Percentiles rank a stretch among this genome's conserved stretches.
Evolutionary conservation across 2,113 vertebrate species (phyloP).

Genomic region (Sciurus niger): DNA sequence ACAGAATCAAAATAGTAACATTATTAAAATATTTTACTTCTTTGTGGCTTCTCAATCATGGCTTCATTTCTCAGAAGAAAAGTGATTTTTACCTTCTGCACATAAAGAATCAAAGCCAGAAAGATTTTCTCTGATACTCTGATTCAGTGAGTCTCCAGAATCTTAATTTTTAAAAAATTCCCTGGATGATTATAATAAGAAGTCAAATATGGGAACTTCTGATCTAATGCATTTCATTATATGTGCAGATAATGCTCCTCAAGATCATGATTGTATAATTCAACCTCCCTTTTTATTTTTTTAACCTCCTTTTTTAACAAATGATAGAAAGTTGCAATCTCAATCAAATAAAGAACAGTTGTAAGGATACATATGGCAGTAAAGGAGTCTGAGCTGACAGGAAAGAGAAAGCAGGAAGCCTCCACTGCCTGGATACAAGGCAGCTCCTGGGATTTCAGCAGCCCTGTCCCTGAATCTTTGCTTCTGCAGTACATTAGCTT

Average conservation of each 20-base stretch:
- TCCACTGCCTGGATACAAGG: not conserved
- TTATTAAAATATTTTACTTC: slow-evolving; percentile 38
- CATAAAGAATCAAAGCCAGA: slow-evolving; percentile 30
- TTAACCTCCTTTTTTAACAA: not conserved
- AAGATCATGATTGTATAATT: slow-evolving; percentile 41
- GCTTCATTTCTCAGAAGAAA: slow-evolving; percentile 60
- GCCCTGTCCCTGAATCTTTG: not conserved
- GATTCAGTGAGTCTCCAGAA: slow-evolving; percentile 54
- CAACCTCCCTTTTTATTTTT: not conserved
- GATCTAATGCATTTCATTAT: slow-evolving; percentile 29
- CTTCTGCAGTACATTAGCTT: not conserved
- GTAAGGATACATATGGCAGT: not conserved
- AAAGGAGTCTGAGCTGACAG: not conserved
- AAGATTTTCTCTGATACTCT: slow-evolving; percentile 53
- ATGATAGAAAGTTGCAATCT: not conserved
- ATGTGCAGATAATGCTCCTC: not conserved
- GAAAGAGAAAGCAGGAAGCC: not conserved
- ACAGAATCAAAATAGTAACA: slow-evolving; percentile 2
- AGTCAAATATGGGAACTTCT: slow-evolving; percentile 18
- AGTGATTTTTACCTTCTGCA: not conserved
- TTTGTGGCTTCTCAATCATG: not conserved
- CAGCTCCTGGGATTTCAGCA: not conserved
- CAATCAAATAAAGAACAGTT: not conserved
- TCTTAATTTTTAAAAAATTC: slow-evolving; percentile 34
- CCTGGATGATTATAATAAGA: not conserved